These are phyloP conservation scores for Melanostoma scalare DNA, from an alignment of 2,888 invertebrate species.

Conservation along the genomic window DNA sequence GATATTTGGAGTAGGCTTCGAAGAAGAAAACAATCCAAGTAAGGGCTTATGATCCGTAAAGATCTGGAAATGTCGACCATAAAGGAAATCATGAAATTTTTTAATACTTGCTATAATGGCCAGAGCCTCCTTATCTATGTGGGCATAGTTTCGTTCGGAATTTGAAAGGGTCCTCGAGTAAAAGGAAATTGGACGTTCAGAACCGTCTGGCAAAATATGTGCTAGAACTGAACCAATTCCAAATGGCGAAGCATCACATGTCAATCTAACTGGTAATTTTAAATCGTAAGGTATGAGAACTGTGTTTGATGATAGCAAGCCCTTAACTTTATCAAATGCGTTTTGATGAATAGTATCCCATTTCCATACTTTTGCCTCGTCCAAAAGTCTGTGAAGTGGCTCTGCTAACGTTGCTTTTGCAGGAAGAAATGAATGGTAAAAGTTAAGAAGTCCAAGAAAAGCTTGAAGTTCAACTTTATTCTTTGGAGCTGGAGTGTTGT, in stretches of 20 bases:
- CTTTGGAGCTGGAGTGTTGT: too few species aligned
- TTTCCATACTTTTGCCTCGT: too few species aligned
- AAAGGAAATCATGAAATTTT: conserved; percentile 46
- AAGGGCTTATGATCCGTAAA: conserved; percentile 25
- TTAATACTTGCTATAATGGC: conserved; percentile 24
- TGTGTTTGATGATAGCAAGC: conserved; percentile 15
- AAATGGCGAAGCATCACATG: conserved; percentile 52
- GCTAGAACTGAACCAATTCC: conserved; percentile 48
- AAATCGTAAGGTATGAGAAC: conserved; percentile 18
- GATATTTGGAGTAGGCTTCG: conserved; percentile 33
- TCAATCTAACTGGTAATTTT: conserved; percentile 26
- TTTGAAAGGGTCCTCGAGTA: conserved; percentile 33
- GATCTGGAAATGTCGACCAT: conserved; percentile 30
- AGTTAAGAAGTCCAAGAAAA: too few species aligned
- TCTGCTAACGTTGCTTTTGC: too few species aligned
- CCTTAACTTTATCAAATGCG: conserved; percentile 9
- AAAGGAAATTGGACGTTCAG: conserved; percentile 26
- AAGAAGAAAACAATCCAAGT: conserved; percentile 25
- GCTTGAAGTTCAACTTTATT: too few species aligned
- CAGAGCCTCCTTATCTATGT: conserved; percentile 38
- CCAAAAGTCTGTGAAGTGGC: too few species aligned
- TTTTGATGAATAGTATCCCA: too few species aligned
- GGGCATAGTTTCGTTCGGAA: conserved; percentile 32
- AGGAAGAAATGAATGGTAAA: too few species aligned
- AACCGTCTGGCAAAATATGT: conserved; percentile 27